Conservation (phyloP, 1,140 invertebrate genomes). For the Leguminivora glycinivorella region DNA sequence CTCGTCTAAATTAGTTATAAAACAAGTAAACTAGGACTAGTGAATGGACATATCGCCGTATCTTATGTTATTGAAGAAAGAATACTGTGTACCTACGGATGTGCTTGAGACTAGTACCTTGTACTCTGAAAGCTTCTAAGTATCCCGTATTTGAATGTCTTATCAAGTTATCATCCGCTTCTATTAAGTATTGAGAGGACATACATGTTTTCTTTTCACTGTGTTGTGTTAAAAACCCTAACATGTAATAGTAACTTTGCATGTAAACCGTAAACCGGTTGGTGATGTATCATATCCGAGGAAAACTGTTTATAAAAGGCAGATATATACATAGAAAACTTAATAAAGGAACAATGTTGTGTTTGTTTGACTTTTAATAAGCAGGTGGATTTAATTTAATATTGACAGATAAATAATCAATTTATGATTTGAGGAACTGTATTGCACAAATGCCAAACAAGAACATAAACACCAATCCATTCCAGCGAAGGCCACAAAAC, state of each 20-base stretch:
- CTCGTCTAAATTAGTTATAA: neutral
- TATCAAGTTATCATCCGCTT: neutral
- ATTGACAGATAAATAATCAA: neutral
- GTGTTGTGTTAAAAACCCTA: neutral
- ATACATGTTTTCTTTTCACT: neutral
- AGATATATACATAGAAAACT: neutral
- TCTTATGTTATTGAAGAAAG: neutral
- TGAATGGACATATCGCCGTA: neutral
- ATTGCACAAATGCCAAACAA: slow-evolving; percentile 1
- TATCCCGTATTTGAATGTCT: neutral
- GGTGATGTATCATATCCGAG: neutral
- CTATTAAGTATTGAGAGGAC: neutral
- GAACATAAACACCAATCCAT: slow-evolving; percentile 7
- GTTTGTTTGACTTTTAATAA: too few species aligned
- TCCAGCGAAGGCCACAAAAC: slow-evolving; percentile 7
- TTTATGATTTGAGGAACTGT: neutral
- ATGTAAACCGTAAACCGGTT: slow-evolving; percentile 2
- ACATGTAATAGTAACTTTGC: neutral
- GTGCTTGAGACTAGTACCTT: neutral
- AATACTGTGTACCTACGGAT: neutral
- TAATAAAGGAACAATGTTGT: neutral
- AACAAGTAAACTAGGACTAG: neutral
- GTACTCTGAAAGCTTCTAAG: neutral
- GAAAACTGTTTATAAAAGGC: neutral
- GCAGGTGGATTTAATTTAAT: neutral